Conservation (phyloP, 2,888 invertebrate species). For the Drosophila paucipuncta region DNA sequence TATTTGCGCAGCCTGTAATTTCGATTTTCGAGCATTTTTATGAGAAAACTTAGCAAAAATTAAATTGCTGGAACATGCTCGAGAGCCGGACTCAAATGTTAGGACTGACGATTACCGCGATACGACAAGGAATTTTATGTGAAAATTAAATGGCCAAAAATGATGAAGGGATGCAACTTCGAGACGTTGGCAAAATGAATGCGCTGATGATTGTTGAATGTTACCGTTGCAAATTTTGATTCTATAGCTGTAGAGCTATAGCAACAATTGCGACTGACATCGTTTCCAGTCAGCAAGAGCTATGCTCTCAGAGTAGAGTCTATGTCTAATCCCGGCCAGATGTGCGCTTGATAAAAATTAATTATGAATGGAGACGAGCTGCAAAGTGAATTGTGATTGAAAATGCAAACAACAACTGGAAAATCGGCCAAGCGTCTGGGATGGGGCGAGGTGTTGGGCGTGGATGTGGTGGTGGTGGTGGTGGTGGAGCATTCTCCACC, state of each 20-base stretch:
- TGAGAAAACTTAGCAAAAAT: conserved; percentile 81
- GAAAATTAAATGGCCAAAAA: conserved; percentile 73
- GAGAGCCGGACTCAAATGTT: conserved; percentile 18
- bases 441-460: background rate
- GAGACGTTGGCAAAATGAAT: conserved; percentile 1
- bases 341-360: conserved; percentile 68
- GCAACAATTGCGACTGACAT: conserved; percentile 53
- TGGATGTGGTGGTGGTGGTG: background rate
- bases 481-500: conserved; percentile 10
- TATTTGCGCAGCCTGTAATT: conserved; percentile 71
- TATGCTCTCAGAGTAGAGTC: conserved; percentile 32
- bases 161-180: conserved; percentile 42
- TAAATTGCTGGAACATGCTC: conserved; percentile 76
- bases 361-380: conserved; percentile 65
- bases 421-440: conserved; percentile 61
- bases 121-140: conserved; percentile 77
- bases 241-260: background rate
- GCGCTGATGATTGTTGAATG: background rate
- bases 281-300: conserved; percentile 54
- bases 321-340: conserved; percentile 68
- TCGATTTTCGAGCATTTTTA: conserved; percentile 77
- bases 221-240: background rate
- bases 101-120: conserved; percentile 54
- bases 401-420: conserved; percentile 75
- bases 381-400: conserved; percentile 60